Evolutionary conservation across 2,888 invertebrate species (phyloP), one percentile per base, ranked within the genome.

Genomic region (Chloroclysta siterata): DNA sequence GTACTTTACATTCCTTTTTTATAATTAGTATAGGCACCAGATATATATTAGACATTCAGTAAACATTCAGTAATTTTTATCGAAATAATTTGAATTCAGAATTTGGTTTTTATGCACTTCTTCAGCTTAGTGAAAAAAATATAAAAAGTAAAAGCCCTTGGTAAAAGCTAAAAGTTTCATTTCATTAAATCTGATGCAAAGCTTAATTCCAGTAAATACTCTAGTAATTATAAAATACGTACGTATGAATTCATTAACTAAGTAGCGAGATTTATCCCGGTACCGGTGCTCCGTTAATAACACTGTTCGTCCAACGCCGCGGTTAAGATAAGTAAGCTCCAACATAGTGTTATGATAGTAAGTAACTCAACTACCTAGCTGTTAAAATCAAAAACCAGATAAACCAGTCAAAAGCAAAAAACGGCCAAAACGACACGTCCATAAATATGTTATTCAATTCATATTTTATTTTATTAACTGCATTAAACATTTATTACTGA

Each of bases 261-360:
- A 57, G 63, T 54, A 60, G 57, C 48, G 33, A 59, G 39, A 63
- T 60, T 63, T 66, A 65, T 55, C 62, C 62, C 46, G 41, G 58
- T 48, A 54, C 33, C 46, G 17, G 55, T 36, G 48, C 46, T 62
- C 61, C 72, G 74, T 72, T 72, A 72, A 75, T 75, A 71, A 75
- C 68, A 60, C 64, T 67, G 61, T 68, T 66, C 67, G 63, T 73
- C 53, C 65, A 70, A 72, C 67, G 73, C 68, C 57, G 60, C 67
- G 54, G 63, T 67, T 61, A 58, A 66, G 67, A 72, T 71, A 72
- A 74, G 54, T 67, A 59, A 68, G 60, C 55, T 41, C 42, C 29
- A 50, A 6, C 57, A 33, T 15, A 51, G 57, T 39, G 14, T 3
- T n/a, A 2, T 11, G 6, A 14, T 15, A 28, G 13, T 10, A 44